phyloP scores from a whole-genome alignment of 2,797 vertebrate genomes.

The Strix occidentalis region DNA sequence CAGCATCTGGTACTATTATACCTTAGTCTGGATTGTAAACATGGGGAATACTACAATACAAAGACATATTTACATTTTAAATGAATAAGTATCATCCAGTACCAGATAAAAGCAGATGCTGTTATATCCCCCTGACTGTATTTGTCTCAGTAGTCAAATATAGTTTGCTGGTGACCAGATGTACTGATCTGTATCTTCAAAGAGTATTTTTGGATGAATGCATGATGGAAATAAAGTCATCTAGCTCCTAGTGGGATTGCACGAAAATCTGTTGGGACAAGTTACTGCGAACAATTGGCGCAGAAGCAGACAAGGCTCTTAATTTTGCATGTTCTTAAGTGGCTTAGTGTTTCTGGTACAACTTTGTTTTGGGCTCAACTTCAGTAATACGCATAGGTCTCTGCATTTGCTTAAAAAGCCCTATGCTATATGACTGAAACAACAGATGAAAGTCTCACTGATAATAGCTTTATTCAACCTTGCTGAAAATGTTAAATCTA shows the following conservation, averaged over 20 bases:
- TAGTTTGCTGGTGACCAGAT: background rate
- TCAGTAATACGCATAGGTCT: background rate
- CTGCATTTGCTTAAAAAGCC: slow-evolving; percentile 2
- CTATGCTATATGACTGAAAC: background rate
- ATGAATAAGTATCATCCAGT: background rate
- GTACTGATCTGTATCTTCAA: background rate
- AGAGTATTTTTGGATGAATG: background rate
- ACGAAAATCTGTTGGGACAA: background rate
- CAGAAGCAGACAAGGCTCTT: background rate
- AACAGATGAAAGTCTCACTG: slow-evolving; percentile 12
- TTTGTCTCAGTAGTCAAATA: background rate
- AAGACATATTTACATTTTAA: background rate
- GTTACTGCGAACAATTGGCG: background rate
- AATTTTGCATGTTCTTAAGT: background rate
- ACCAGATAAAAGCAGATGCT: background rate
- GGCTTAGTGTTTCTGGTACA: background rate
- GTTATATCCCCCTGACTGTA: background rate
- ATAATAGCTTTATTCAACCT: slow-evolving; percentile 56
- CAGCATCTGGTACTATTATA: background rate
- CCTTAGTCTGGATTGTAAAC: background rate
- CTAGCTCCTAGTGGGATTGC: background rate
- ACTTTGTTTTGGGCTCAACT: slow-evolving; percentile 13
- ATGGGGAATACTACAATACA: background rate
- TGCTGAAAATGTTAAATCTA: slow-evolving; percentile 48
- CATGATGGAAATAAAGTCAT: background rate